Conservation (phyloP, 2,888 invertebrate species). For the Camptogramma bilineatum region DNA sequence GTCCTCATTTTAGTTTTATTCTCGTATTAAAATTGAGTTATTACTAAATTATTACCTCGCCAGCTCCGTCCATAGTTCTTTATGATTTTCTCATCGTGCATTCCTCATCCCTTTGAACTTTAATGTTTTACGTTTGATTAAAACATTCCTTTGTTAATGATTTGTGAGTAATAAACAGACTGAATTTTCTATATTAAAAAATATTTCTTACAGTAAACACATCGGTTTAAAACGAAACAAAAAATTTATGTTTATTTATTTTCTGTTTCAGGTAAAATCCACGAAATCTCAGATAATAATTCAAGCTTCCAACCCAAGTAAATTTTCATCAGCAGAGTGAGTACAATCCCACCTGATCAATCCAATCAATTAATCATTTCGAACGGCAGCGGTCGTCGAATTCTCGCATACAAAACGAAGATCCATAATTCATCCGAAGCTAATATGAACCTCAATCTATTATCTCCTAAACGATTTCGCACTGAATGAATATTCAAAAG, state of each 20-base stretch:
- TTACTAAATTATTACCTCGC: conserved; percentile 4
- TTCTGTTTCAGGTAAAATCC: conserved; percentile 49
- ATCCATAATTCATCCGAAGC: conserved; percentile 75
- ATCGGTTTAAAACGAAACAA: background rate
- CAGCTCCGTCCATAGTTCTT: conserved; percentile 9
- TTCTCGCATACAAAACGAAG: conserved; percentile 68
- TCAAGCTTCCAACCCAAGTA: conserved; percentile 28
- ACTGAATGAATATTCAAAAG: conserved; percentile 82
- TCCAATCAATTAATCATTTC: conserved; percentile 62
- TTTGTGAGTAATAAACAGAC: background rate
- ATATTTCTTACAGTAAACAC: too few relatives aligned
- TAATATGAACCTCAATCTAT: conserved; percentile 82
- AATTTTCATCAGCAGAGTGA: conserved; percentile 20
- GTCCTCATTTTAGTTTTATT: conserved; percentile 1
- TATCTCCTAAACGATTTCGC: conserved; percentile 83
- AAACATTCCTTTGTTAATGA: background rate
- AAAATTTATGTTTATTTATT: conserved; percentile 3
- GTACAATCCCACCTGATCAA: conserved; percentile 26
- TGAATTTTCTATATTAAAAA: too few relatives aligned
- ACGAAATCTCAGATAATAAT: background rate
- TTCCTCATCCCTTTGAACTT: conserved; percentile 14
- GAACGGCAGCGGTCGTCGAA: conserved; percentile 55
- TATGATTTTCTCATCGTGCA: conserved; percentile 13
- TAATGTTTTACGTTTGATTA: conserved; percentile 9
- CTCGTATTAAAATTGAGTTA: conserved; percentile 9